Percentiles rank a stretch among this genome's conserved stretches.
Evolutionary conservation across 2,113 vertebrate species (phyloP).

Genomic region (Oreochromis spilurus): DNA sequence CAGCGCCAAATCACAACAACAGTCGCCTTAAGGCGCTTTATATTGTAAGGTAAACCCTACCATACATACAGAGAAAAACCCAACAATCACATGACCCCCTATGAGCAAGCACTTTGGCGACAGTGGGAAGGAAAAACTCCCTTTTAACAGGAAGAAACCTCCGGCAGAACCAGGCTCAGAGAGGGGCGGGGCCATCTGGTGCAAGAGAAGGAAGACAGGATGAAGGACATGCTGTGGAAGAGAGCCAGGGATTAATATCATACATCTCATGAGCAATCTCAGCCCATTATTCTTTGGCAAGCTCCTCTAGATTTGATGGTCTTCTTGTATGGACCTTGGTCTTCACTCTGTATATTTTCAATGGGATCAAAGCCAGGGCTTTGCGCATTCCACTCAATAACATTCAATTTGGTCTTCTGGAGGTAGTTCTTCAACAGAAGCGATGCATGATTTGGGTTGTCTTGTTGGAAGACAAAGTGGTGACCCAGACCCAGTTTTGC

Average conservation of each 20-base stretch:
- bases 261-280: not conserved
- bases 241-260: not conserved
- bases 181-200: too few species aligned
- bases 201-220: not conserved
- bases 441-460: not conserved
- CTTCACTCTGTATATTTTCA: not conserved
- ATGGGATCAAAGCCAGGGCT: not conserved
- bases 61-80: too few species aligned
- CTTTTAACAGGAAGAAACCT: too few species aligned
- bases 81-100: too few species aligned
- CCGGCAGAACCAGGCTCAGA: too few species aligned
- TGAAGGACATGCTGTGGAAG: not conserved
- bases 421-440: not conserved
- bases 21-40: too few species aligned
- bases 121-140: too few species aligned
- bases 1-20: too few species aligned
- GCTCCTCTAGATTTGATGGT: not conserved
- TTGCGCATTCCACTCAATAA: not conserved
- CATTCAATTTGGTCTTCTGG: not conserved
- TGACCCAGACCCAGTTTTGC: not conserved
- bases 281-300: not conserved
- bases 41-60: too few species aligned
- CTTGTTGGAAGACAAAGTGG: not conserved
- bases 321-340: not conserved
- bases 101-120: too few species aligned